Evolutionary conservation across 2,797 vertebrate genomes (phyloP).

Genomic region (Eulemur mongoz): DNA sequence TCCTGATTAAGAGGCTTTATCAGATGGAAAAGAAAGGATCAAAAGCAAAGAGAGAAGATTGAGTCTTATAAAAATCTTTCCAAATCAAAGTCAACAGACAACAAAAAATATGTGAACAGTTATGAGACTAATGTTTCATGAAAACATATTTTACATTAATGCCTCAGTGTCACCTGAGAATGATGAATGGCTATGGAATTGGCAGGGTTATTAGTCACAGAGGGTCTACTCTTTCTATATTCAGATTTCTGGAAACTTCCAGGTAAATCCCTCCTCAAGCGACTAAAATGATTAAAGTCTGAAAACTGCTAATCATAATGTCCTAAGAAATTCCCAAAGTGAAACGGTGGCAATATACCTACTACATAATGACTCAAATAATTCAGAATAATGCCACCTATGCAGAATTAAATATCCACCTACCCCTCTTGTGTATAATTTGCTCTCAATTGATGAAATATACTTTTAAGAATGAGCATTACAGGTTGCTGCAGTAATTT

Average conservation of each 20-base stretch:
- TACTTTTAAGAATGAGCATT: background rate
- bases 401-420: background rate
- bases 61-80: background rate
- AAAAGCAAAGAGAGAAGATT: background rate
- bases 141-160: background rate
- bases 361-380: background rate
- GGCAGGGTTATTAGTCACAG: background rate
- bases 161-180: background rate
- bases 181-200: background rate
- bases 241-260: background rate
- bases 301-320: constrained; percentile 23
- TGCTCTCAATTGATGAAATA: background rate
- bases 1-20: background rate
- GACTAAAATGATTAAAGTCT: background rate
- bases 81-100: background rate
- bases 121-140: background rate
- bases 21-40: background rate
- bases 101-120: background rate
- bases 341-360: background rate
- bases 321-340: background rate
- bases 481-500: background rate
- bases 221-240: background rate
- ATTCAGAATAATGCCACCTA: background rate
- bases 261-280: background rate
- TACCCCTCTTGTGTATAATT: background rate